Percentiles rank a stretch among this genome's conserved stretches.
Evolutionary conservation across 2,113 vertebrate species (phyloP).

Genomic region (Triplophysa tibetana): DNA sequence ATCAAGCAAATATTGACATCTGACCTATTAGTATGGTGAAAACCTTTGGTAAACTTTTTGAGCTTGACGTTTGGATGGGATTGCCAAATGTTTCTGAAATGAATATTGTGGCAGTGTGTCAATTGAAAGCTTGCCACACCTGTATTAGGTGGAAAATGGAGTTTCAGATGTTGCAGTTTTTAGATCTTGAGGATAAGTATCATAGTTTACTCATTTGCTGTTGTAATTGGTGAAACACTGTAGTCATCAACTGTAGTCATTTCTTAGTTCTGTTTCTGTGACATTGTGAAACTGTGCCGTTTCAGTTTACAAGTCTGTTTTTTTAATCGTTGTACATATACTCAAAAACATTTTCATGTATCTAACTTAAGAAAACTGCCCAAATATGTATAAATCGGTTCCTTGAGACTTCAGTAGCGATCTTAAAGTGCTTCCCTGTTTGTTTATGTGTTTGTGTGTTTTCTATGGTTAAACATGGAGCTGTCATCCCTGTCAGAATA

Average conservation of each 20-base stretch:
- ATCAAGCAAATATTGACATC: no score
- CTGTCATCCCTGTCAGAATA: slow-evolving; percentile 75
- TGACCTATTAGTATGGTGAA: no score
- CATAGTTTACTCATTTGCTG: neutral
- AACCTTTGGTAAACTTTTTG: no score
- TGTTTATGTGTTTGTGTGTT: neutral
- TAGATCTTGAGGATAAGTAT: neutral
- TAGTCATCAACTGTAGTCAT: neutral
- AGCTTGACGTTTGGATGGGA: no score
- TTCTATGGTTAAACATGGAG: slow-evolving; percentile 63
- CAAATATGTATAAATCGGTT: no score
- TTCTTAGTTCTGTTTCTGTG: slow-evolving; percentile 6
- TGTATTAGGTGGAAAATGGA: slow-evolving; percentile 1
- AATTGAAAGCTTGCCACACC: neutral
- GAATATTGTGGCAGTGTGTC: no score
- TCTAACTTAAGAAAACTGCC: no score
- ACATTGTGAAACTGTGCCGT: neutral
- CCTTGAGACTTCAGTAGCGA: no score
- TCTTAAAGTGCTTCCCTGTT: no score
- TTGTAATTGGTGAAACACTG: neutral
- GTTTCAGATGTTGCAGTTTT: neutral
- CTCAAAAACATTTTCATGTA: no score
- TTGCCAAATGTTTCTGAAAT: neutral
- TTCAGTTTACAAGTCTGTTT: slow-evolving; percentile 8
- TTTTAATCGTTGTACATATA: neutral